Base-by-base conservation (phyloP, 2,888 invertebrate genomes). In the Tenthredo distinguenda region DNA sequence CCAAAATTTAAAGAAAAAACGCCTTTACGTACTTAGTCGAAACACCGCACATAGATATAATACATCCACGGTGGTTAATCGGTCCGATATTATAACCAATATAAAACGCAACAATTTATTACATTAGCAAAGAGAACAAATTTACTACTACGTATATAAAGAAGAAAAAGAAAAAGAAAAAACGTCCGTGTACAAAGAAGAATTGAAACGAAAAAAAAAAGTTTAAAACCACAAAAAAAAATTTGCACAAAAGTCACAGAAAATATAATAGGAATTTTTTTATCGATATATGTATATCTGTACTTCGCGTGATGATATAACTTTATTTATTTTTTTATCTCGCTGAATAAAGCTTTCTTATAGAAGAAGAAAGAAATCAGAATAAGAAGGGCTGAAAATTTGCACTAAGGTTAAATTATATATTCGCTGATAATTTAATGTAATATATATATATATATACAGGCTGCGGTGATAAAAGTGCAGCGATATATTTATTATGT, bases 161-260 rank as follows among this genome's bases (percentile, higher is more conserved):
- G 2, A 9, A 21, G 6, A 58, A 6, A 9, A 3, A 68, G 0
- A 12, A 31, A 34, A 3, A 18, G 34, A 34, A 68, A 68, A 71
- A 40, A 83, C 83, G 83, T 83, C 83, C 83, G 68, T 55, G 40
- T 68, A 34, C 68, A 83, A 15, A 83, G 43, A 71, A 37, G 37
- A 40, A 71, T 43, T 72, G 26, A 83, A 71, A n/a, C 15, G n/a
- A 31, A 37, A 15, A 79, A 31, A 34, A 12, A n/a, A 37, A 26
- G 26, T 26, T 26, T 26, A 26, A 26, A 26, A 26, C 26, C 26
- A 26, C 26, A 26, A 34, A 31, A 79, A n/a, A 15, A 81, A 40
- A 55, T 34, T 40, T 34, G 40, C 55, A 58, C 34, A 58, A 62
- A 40, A 68, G 34, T 15, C 21, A 34, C 26, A 62, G 0, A 12